A percentile compares a stretch with the other conserved stretches of the same genome.
These are phyloP conservation scores for Platysteira castanea DNA, from an alignment of 2,113 vertebrate species.

Conservation along the genomic window DNA sequence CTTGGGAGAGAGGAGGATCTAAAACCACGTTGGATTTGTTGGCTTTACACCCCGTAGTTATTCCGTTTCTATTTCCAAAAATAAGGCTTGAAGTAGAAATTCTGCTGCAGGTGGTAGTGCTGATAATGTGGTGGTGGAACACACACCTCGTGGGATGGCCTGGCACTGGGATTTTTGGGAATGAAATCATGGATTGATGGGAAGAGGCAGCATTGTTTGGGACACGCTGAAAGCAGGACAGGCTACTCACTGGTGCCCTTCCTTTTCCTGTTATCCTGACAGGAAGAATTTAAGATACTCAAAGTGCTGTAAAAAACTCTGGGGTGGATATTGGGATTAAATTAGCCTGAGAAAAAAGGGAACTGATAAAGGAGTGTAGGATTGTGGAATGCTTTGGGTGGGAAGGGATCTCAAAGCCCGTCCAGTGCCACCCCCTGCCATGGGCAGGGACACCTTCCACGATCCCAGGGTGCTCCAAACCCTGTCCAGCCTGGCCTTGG, in stretches of 20 bases:
- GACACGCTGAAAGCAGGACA: not conserved
- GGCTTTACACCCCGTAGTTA: not conserved
- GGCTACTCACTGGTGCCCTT: rapidly evolving
- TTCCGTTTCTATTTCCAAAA: not conserved
- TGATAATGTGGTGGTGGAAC: rapidly evolving
- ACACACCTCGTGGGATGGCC: not conserved
- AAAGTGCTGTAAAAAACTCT: not conserved
- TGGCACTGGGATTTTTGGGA: not conserved
- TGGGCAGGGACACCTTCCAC: not conserved
- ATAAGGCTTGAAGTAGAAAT: not conserved
- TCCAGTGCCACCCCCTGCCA: not conserved
- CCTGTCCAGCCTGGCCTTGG: not conserved
- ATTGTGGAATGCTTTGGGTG: not conserved
- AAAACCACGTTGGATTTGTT: not conserved
- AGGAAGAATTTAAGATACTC: not conserved
- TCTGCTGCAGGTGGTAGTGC: not conserved
- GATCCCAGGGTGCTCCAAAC: not conserved
- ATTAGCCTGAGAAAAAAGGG: not conserved
- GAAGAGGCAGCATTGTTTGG: not conserved
- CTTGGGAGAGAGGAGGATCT: not conserved
- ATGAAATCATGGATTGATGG: not conserved
- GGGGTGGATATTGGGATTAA: not conserved
- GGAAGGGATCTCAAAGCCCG: not conserved
- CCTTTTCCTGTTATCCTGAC: not conserved
- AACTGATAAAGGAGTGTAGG: not conserved